Evolutionary conservation across 1,140 invertebrate species (phyloP).

Genomic region (Dinoponera quadriceps): DNA sequence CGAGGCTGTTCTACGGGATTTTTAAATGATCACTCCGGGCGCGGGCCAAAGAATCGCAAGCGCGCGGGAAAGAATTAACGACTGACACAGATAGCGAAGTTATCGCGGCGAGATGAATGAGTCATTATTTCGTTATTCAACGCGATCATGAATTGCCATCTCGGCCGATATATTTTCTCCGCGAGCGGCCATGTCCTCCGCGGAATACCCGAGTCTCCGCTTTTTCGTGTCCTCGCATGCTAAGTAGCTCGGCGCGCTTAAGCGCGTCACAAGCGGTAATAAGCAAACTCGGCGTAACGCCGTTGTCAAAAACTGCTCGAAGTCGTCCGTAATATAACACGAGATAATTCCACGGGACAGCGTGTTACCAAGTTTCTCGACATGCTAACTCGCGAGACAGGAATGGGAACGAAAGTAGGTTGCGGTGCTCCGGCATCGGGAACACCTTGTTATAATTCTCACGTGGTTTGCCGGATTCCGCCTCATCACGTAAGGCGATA

Average conservation of each 20-base stretch:
- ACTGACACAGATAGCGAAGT: too few species aligned
- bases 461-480: constrained; percentile 32
- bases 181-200: too few species aligned
- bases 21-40: too few species aligned
- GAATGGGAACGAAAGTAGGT: constrained; percentile 35
- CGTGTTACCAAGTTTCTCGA: constrained; percentile 3
- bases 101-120: too few species aligned
- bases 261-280: neutral
- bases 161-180: too few species aligned
- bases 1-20: too few species aligned
- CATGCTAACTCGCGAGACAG: constrained; percentile 21
- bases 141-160: constrained; percentile 30
- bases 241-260: neutral
- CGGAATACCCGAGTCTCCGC: neutral
- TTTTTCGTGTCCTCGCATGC: neutral
- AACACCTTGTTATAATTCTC: constrained; percentile 52
- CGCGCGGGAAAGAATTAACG: too few species aligned
- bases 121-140: constrained; percentile 37
- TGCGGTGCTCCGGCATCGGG: constrained; percentile 3
- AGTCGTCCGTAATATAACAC: constrained; percentile 3
- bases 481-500: constrained; percentile 53
- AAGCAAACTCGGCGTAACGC: neutral
- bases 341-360: constrained; percentile 13
- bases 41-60: too few species aligned
- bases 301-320: constrained; percentile 27